A percentile compares a stretch with the other conserved stretches of the same genome.
These are phyloP conservation scores for Erannis defoliaria DNA, from an alignment of 2,888 invertebrate species.

Conservation along the genomic window DNA sequence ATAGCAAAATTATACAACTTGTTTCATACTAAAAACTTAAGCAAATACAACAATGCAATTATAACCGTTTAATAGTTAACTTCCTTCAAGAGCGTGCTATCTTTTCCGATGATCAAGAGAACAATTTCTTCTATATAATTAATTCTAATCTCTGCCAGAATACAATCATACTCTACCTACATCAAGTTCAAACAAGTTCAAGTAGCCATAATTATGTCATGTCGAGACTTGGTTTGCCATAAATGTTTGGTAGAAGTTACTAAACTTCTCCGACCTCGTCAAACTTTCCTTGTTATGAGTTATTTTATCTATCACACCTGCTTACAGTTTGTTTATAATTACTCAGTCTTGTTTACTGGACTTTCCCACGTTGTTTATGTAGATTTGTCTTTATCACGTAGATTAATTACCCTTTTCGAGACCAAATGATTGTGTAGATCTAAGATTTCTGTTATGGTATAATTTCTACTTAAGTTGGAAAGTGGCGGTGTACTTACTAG, in stretches of 20 bases:
- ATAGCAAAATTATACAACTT: no score
- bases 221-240: background rate
- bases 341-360: constrained; percentile 16
- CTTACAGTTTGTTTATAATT: constrained; percentile 25
- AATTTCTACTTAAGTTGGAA: constrained; percentile 14
- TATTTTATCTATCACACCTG: constrained; percentile 25
- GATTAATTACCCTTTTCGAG: constrained; percentile 16
- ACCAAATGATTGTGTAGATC: constrained; percentile 8
- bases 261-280: constrained; percentile 14
- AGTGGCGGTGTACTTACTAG: background rate
- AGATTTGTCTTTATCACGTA: constrained; percentile 18
- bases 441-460: constrained; percentile 11
- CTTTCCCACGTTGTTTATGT: constrained; percentile 26
- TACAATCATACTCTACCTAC: background rate
- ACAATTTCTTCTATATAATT: no score
- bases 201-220: background rate
- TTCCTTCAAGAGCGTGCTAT: no score
- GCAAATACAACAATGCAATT: no score
- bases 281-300: constrained; percentile 30
- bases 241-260: background rate
- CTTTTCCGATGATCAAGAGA: no score
- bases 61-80: no score
- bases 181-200: background rate
- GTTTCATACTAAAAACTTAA: no score
- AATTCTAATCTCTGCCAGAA: background rate